Evolutionary conservation across 2,888 invertebrate species (phyloP).

Genomic region (Teleiodes luculella): DNA sequence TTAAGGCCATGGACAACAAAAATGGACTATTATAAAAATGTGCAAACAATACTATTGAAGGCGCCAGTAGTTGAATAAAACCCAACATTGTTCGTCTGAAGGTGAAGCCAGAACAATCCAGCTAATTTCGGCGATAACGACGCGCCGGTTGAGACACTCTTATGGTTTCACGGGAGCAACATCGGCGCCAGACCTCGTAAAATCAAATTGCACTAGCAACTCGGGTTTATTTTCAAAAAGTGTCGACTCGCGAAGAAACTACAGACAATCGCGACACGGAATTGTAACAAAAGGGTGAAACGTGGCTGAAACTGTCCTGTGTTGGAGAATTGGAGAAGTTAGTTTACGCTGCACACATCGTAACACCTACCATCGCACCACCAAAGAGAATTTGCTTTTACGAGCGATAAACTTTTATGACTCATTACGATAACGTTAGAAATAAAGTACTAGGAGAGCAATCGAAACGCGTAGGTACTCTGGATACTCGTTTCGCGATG

Average conservation of each 20-base stretch:
- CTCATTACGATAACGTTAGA: constrained; percentile 65
- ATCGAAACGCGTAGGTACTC: constrained; percentile 55
- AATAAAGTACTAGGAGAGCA: constrained; percentile 53
- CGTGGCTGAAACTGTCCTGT: constrained; percentile 20
- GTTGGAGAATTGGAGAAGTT: constrained; percentile 11
- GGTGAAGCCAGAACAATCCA: constrained; percentile 18
- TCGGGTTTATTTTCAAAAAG: constrained; percentile 25
- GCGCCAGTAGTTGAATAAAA: background rate
- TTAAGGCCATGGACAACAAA: background rate
- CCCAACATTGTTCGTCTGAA: constrained; percentile 14
- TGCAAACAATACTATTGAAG: background rate
- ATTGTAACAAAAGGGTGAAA: background rate
- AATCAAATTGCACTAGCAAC: constrained; percentile 13
- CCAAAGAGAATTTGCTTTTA: constrained; percentile 56
- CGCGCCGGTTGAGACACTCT: constrained; percentile 16
- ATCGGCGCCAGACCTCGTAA: background rate
- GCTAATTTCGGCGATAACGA: constrained; percentile 20
- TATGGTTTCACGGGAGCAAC: constrained; percentile 16
- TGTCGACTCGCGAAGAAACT: constrained; percentile 12
- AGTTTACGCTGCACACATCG: constrained; percentile 32
- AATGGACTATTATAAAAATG: background rate
- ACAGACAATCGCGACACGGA: constrained; percentile 11
- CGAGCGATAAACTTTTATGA: constrained; percentile 63
- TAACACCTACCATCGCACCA: constrained; percentile 32
- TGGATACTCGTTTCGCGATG: constrained; percentile 36